Percentiles rank a stretch among this genome's conserved stretches.
Evolutionary conservation across 2,797 vertebrate species (phyloP).

Genomic region (Hippoglossus hippoglossus): DNA sequence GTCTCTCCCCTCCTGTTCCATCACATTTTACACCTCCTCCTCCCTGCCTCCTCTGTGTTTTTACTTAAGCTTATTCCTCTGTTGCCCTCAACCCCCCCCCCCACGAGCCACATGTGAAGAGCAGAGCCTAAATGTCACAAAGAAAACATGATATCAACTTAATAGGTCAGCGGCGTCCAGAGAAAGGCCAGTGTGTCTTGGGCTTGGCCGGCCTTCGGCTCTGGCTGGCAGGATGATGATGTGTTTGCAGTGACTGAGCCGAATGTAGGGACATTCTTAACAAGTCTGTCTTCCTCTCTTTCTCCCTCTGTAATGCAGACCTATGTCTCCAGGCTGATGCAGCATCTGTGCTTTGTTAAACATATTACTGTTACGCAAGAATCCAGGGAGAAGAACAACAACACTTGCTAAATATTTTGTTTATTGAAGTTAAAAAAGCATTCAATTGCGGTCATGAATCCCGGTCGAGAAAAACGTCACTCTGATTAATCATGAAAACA

Average conservation of each 20-base stretch:
- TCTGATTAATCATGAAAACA: slow-evolving; percentile 70
- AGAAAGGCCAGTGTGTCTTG: slow-evolving; percentile 53
- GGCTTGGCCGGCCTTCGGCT: slow-evolving; percentile 23
- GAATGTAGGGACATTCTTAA: slow-evolving; percentile 66
- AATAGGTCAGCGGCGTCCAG: slow-evolving; percentile 54
- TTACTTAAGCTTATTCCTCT: slow-evolving; percentile 58
- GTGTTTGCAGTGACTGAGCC: slow-evolving; percentile 40
- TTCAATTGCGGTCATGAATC: slow-evolving; percentile 65
- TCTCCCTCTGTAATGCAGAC: slow-evolving; percentile 63
- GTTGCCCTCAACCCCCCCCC: slow-evolving; percentile 44
- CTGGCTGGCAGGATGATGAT: slow-evolving; percentile 20
- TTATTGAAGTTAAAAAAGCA: slow-evolving; percentile 77
- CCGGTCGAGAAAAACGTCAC: slow-evolving; percentile 46
- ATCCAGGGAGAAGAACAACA: slow-evolving; percentile 77
- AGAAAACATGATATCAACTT: slow-evolving; percentile 60
- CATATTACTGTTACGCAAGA: slow-evolving; percentile 78
- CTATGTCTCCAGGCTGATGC: slow-evolving; percentile 74
- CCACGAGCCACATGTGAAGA: slow-evolving; percentile 40
- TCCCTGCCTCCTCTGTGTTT: slow-evolving; percentile 59
- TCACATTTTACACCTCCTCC: slow-evolving; percentile 62
- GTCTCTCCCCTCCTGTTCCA: slow-evolving; percentile 56
- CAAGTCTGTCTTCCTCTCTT: slow-evolving; percentile 52
- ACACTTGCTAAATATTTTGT: slow-evolving; percentile 78
- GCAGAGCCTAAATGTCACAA: slow-evolving; percentile 50
- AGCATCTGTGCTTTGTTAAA: slow-evolving; percentile 82